Evolutionary conservation across 2,113 vertebrate species (phyloP).

Genomic region (Poeciliopsis prolifica): DNA sequence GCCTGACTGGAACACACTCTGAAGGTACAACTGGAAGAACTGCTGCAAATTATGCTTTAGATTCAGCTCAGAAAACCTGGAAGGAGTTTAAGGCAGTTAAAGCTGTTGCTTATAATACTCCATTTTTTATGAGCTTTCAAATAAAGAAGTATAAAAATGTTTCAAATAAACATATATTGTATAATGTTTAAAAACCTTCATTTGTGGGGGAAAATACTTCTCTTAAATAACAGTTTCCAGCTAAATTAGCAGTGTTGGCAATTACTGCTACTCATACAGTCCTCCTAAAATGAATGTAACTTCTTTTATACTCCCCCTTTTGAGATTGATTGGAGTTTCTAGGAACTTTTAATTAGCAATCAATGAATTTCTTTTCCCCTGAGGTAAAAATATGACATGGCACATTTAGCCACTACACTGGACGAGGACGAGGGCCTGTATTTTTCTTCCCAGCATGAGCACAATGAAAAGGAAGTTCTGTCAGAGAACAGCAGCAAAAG

Average conservation of each 20-base stretch:
- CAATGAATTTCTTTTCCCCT: not conserved
- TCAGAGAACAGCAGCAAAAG: not conserved
- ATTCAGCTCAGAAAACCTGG: constrained; percentile 26
- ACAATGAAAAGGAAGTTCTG: not conserved
- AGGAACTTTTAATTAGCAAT: not conserved
- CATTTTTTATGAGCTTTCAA: not conserved
- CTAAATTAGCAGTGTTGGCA: not conserved
- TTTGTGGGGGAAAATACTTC: not conserved
- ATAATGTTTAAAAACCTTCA: not conserved
- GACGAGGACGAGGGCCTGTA: not conserved
- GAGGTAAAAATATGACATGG: not conserved
- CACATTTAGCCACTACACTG: not conserved
- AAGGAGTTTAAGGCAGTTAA: constrained; percentile 17
- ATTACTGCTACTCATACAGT: not conserved
- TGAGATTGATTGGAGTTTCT: not conserved
- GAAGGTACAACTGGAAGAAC: constrained; percentile 16
- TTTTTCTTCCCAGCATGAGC: not conserved
- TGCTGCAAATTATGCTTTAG: constrained; percentile 21
- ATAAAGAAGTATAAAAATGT: too few species aligned
- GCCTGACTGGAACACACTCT: constrained; percentile 43
- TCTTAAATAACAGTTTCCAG: not conserved
- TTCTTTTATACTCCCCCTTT: not conserved
- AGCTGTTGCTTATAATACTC: not conserved
- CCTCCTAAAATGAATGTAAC: not conserved
- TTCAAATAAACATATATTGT: not conserved